phyloP scores from a whole-genome alignment of 2,888 invertebrate species.

The Cheilosia urbana region DNA sequence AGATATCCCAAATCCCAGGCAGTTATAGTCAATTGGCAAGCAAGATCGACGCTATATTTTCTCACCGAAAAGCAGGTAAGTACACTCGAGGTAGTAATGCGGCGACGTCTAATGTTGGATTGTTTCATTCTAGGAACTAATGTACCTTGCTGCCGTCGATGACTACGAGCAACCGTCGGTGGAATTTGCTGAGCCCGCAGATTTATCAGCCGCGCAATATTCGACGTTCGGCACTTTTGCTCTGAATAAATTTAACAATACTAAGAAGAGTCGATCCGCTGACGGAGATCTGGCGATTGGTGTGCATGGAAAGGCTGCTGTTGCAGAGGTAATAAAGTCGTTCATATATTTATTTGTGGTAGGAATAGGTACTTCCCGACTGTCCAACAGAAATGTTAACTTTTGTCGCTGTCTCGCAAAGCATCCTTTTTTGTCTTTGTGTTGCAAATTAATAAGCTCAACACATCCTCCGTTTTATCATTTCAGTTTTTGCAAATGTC shows the following conservation, averaged over 20 bases:
- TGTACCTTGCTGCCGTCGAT: slow-evolving; percentile 83
- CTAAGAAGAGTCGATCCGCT: slow-evolving; percentile 42
- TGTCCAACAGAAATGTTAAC: too few relatives aligned
- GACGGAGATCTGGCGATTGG: slow-evolving; percentile 82
- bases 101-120: slow-evolving; percentile 25
- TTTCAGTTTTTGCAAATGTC: slow-evolving; percentile 82
- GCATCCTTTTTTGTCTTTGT: slow-evolving; percentile 21
- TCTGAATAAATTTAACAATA: slow-evolving; percentile 81
- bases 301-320: slow-evolving; percentile 82
- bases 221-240: slow-evolving; percentile 85
- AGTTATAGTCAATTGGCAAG: slow-evolving; percentile 85
- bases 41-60: slow-evolving; percentile 86
- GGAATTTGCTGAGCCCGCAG: slow-evolving; percentile 79
- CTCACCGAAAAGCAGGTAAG: slow-evolving; percentile 86
- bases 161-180: slow-evolving; percentile 83
- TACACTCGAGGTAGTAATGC: slow-evolving; percentile 26
- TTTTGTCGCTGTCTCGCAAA: too few relatives aligned
- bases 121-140: slow-evolving; percentile 83
- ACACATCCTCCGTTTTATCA: neutral
- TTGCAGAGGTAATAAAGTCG: slow-evolving; percentile 83
- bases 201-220: slow-evolving; percentile 78
- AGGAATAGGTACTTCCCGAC: too few relatives aligned
- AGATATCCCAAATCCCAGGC: slow-evolving; percentile 83
- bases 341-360: too few relatives aligned
- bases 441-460: neutral